These are phyloP conservation scores for Labia minor DNA, from an alignment of 2,888 invertebrate genomes.

Conservation along the genomic window DNA sequence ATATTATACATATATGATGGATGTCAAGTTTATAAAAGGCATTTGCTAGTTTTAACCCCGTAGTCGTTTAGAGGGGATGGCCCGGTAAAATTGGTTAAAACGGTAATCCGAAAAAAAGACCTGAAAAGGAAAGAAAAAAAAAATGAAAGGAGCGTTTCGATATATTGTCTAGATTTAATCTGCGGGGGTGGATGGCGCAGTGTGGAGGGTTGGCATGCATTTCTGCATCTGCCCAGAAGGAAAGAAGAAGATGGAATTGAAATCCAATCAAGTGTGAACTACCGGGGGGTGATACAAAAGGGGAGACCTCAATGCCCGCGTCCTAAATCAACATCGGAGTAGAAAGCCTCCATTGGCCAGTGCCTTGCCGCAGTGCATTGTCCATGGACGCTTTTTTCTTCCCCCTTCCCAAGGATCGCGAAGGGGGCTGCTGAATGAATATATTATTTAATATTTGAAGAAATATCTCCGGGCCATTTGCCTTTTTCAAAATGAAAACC, in stretches of 20 bases:
- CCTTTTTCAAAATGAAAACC: neutral
- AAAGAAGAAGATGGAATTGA: neutral
- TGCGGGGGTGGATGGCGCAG: neutral
- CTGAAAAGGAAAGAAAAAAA: neutral
- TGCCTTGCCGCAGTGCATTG: too few species aligned
- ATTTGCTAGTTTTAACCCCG: too few species aligned
- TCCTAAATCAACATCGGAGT: neutral
- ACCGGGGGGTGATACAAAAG: neutral
- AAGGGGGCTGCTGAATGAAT: neutral
- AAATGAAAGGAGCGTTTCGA: neutral
- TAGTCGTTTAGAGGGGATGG: neutral
- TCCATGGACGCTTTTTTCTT: too few species aligned
- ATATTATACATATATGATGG: too few species aligned
- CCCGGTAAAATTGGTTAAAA: neutral
- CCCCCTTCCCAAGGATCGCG: too few species aligned
- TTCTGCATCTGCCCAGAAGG: neutral
- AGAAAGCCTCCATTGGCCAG: neutral
- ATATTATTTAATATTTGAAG: constrained; percentile 4
- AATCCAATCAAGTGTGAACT: constrained; percentile 13
- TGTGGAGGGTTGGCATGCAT: neutral
- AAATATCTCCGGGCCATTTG: constrained; percentile 1
- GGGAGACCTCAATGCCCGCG: neutral
- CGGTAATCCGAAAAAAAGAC: neutral
- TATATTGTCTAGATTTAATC: neutral
- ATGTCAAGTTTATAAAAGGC: too few species aligned